Evolutionary conservation across 2,888 invertebrate species (phyloP).

Genomic region (Cryptocephalus moraei): DNA sequence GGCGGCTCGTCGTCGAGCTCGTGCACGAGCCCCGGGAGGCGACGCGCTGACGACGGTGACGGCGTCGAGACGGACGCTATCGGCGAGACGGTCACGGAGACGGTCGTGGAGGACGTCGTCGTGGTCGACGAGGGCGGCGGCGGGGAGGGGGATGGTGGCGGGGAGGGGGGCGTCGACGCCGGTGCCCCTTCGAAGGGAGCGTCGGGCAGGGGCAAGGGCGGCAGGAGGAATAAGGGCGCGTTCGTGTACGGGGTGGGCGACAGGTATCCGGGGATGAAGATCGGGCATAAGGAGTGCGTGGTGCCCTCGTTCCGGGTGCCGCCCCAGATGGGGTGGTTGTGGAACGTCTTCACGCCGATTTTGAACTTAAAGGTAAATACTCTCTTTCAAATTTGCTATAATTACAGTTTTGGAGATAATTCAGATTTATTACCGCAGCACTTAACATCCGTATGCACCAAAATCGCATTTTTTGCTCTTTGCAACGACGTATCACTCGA

Average conservation of each 20-base stretch:
- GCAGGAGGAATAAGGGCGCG: slow-evolving; percentile 14
- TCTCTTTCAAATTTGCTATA: no score
- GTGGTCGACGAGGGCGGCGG: background rate
- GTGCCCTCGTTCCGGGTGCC: slow-evolving; percentile 46
- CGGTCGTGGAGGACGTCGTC: no score
- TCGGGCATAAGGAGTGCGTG: slow-evolving; percentile 48
- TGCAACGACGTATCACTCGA: no score
- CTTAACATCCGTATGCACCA: no score
- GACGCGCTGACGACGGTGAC: no score
- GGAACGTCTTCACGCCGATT: slow-evolving; percentile 39
- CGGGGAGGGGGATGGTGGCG: background rate
- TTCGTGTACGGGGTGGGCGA: slow-evolving; percentile 23
- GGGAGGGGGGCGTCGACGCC: background rate
- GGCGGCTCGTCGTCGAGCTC: background rate
- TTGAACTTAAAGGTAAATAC: slow-evolving; percentile 22
- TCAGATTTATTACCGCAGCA: no score
- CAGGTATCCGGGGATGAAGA: slow-evolving; percentile 42
- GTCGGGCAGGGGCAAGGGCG: slow-evolving; percentile 1
- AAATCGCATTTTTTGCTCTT: no score
- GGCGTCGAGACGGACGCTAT: background rate
- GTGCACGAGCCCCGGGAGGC: no score
- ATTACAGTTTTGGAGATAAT: no score
- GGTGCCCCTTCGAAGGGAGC: background rate
- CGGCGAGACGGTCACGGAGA: no score
- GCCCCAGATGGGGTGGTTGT: slow-evolving; percentile 57